These are phyloP conservation scores for Eristalis pertinax DNA, from an alignment of 2,888 invertebrate species.

Conservation along the genomic window DNA sequence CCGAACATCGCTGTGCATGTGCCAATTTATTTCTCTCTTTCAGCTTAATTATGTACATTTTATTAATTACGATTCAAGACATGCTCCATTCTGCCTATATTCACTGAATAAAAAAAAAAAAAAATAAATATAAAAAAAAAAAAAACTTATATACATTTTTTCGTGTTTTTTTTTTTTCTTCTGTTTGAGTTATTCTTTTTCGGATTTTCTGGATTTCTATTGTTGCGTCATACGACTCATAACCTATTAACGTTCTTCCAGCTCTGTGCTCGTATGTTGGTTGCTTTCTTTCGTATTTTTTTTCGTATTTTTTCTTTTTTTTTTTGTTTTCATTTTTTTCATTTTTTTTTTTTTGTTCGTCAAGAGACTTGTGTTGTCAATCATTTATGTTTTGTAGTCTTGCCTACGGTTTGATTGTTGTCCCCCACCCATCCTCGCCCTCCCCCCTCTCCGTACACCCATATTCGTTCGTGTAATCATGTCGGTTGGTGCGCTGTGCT, in stretches of 20 bases:
- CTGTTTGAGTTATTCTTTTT: conserved; percentile 24
- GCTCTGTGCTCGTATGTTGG: neutral
- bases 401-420: neutral
- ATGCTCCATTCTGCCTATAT: conserved; percentile 55
- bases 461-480: conserved; percentile 2
- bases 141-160: conserved; percentile 12
- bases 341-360: neutral
- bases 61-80: conserved; percentile 63
- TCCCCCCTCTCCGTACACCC: neutral
- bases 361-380: neutral
- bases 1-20: conserved; percentile 21
- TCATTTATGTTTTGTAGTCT: neutral
- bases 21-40: conserved; percentile 47
- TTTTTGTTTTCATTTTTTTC: neutral
- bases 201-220: conserved; percentile 61
- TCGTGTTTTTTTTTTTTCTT: neutral
- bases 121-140: no score
- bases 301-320: conserved; percentile 5
- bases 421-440: no score
- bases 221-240: conserved; percentile 53
- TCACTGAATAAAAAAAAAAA: conserved; percentile 17
- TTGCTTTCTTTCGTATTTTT: neutral
- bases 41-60: conserved; percentile 54
- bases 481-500: neutral
- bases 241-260: conserved; percentile 33